These are phyloP conservation scores for Drosophila nigrodunni DNA, from an alignment of 1,140 invertebrate species.

Conservation along the genomic window DNA sequence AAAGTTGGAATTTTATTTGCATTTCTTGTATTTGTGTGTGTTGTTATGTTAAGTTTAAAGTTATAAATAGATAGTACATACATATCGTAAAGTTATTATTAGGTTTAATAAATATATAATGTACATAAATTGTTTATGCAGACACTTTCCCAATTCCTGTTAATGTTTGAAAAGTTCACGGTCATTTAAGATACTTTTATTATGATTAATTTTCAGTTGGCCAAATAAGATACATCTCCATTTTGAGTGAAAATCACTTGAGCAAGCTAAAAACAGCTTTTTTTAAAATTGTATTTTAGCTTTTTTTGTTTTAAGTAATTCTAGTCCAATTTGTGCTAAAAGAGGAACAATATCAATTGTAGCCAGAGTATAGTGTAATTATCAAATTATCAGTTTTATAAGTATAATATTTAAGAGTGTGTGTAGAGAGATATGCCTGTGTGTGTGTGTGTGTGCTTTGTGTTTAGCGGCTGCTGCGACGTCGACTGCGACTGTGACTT, in stretches of 20 bases:
- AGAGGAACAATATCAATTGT: constrained; percentile 34
- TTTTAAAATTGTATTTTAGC: background rate
- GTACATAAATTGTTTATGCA: constrained; percentile 37
- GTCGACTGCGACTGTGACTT: background rate
- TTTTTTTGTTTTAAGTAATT: constrained; percentile 2
- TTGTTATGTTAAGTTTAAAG: constrained; percentile 56
- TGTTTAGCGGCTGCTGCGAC: constrained; percentile 42
- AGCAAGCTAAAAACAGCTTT: constrained; percentile 48
- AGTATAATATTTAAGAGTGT: constrained; percentile 32
- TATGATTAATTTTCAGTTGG: constrained; percentile 21
- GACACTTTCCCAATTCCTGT: constrained; percentile 22
- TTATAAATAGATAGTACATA: constrained; percentile 68
- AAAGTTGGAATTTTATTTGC: constrained; percentile 71
- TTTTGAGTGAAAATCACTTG: constrained; percentile 59
- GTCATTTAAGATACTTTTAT: constrained; percentile 12
- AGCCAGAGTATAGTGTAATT: constrained; percentile 54
- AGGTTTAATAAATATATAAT: constrained; percentile 72
- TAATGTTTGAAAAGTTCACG: constrained; percentile 17
- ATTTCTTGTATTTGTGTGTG: constrained; percentile 31
- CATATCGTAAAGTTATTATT: constrained; percentile 41
- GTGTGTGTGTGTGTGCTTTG: constrained; percentile 59
- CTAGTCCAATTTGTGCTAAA: constrained; percentile 1
- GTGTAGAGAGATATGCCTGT: background rate
- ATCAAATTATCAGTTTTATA: constrained; percentile 45
- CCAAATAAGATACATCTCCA: constrained; percentile 39